Conservation (phyloP, 2,113 vertebrate genomes). For the Varanus komodoensis region DNA sequence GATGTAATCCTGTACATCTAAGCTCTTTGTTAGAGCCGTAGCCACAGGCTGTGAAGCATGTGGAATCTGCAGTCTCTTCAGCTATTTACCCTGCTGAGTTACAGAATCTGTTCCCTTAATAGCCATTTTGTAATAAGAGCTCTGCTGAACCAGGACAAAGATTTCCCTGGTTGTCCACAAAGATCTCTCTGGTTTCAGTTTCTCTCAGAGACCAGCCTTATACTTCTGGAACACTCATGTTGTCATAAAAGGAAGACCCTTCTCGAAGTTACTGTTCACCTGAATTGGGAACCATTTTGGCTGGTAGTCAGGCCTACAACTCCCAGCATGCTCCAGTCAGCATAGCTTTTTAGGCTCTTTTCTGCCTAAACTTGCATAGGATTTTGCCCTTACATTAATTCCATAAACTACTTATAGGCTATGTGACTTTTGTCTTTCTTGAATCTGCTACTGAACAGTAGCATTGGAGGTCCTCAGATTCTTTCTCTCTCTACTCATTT, state of each 20-base stretch:
- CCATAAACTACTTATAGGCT: no score
- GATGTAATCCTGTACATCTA: not conserved
- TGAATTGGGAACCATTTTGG: no score
- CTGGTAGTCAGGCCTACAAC: no score
- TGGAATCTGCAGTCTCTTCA: not conserved
- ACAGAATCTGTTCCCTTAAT: not conserved
- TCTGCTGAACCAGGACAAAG: no score
- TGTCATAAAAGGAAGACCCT: not conserved
- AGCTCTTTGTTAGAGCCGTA: not conserved
- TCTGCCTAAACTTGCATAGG: no score
- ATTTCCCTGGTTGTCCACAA: not conserved
- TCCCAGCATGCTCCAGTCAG: no score
- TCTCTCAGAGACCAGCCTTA: not conserved
- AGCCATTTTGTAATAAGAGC: not conserved
- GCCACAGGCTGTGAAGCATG: not conserved
- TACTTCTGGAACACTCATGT: not conserved
- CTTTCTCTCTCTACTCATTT: not conserved
- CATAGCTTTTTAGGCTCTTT: no score
- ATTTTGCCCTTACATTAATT: no score
- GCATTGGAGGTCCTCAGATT: not conserved
- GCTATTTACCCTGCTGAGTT: no score
- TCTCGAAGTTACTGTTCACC: not conserved
- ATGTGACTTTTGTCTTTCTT: not conserved
- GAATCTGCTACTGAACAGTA: not conserved
- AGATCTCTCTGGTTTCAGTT: not conserved